Evolutionary conservation across 2,113 vertebrate genomes (phyloP).

Genomic region (Microcebus ravelobensis): DNA sequence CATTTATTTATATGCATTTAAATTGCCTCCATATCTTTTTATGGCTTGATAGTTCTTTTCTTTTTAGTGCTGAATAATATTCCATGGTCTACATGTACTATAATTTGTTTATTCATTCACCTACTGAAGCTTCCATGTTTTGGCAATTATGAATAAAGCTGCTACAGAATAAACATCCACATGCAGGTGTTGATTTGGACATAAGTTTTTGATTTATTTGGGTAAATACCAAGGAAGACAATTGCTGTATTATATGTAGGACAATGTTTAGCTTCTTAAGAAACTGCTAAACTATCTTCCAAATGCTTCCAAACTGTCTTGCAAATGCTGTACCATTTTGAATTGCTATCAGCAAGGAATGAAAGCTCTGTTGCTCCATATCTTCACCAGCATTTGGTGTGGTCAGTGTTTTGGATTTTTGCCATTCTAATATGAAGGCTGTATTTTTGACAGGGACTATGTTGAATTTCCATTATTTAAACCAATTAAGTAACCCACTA

Average conservation of each 20-base stretch:
- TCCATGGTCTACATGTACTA: neutral
- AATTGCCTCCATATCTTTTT: neutral
- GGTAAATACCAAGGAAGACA: neutral
- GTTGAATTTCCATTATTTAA: constrained; percentile 1
- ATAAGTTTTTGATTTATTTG: neutral
- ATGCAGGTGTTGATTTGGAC: neutral
- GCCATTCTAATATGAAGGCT: neutral
- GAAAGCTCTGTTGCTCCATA: neutral
- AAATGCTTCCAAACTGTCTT: neutral
- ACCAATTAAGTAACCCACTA: neutral
- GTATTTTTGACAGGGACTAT: neutral
- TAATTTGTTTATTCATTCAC: neutral
- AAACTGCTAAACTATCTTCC: neutral
- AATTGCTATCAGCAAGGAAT: neutral
- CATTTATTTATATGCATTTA: neutral
- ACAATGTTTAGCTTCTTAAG: neutral
- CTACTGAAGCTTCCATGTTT: neutral
- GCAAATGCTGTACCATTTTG: neutral
- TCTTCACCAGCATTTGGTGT: neutral
- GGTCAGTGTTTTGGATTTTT: neutral
- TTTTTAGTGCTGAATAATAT: neutral
- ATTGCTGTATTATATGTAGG: neutral
- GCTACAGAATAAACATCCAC: neutral
- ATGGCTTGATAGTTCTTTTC: neutral
- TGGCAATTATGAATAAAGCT: neutral